A percentile compares a stretch with the other conserved stretches of the same genome.
phyloP scores from a whole-genome alignment of 1,140 invertebrate species.

The Micrasema minimum region DNA sequence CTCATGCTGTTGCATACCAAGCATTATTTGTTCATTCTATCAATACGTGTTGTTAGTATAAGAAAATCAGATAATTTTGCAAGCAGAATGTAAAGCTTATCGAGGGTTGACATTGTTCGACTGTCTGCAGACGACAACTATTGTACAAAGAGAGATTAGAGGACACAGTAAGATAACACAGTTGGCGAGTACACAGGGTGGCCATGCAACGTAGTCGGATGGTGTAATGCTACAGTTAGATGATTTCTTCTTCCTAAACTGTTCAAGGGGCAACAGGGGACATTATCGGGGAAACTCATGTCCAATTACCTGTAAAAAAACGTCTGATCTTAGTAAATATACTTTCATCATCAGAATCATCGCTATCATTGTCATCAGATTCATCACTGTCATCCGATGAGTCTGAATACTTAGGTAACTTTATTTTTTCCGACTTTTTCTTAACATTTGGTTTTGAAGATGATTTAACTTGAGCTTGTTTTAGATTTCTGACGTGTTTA shows the following conservation, averaged over 20 bases:
- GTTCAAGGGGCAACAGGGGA: constrained; percentile 55
- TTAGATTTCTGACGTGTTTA: constrained; percentile 33
- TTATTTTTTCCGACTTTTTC: constrained; percentile 46
- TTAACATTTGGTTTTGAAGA: constrained; percentile 31
- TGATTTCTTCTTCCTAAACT: constrained; percentile 49
- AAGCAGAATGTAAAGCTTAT: constrained; percentile 53
- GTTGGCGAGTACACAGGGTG: constrained; percentile 51
- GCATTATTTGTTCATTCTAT: constrained; percentile 52
- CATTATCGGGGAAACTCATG: constrained; percentile 60
- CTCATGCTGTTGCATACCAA: constrained; percentile 47
- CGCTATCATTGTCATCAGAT: constrained; percentile 63
- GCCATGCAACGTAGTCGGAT: constrained; percentile 66
- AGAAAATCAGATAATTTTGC: constrained; percentile 51
- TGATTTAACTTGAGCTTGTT: not conserved
- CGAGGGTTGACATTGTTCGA: constrained; percentile 52
- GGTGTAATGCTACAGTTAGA: constrained; percentile 44
- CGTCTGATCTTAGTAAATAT: constrained; percentile 64
- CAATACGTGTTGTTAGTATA: constrained; percentile 54
- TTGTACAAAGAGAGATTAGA: constrained; percentile 51
- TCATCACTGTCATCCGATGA: constrained; percentile 56
- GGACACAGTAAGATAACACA: constrained; percentile 30
- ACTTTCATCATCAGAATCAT: constrained; percentile 66
- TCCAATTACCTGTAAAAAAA: constrained; percentile 66
- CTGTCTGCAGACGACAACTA: constrained; percentile 64
- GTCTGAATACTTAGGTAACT: not conserved